phyloP scores from a whole-genome alignment of 2,113 vertebrate genomes.

The Spermophilus dauricus region DNA sequence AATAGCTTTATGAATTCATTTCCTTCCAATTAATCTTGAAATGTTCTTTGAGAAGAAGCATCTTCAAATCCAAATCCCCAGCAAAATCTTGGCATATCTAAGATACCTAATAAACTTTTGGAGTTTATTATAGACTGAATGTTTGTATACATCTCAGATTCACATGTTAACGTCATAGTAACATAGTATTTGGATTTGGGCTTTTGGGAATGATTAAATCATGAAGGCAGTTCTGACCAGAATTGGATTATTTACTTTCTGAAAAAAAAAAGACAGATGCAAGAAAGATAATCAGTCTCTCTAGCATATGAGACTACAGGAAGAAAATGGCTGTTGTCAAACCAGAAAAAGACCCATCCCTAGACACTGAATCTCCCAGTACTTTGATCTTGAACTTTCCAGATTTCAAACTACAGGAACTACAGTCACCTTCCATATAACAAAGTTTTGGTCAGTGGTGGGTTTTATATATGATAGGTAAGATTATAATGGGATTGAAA shows the following conservation, averaged over 20 bases:
- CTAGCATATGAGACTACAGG: not conserved
- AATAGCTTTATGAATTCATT: not conserved
- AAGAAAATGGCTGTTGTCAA: not conserved
- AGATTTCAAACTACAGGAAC: not conserved
- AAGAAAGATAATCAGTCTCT: not conserved
- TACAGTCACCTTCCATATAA: not conserved
- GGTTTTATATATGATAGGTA: not conserved
- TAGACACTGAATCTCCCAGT: not conserved
- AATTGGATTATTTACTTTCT: not conserved
- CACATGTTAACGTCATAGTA: not conserved
- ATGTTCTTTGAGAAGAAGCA: not conserved
- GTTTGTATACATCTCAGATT: not conserved
- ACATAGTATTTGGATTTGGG: not conserved
- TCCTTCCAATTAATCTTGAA: not conserved
- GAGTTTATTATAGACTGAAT: not conserved
- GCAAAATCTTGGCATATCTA: not conserved
- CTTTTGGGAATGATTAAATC: not conserved
- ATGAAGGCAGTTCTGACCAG: not conserved
- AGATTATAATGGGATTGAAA: not conserved
- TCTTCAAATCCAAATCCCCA: not conserved
- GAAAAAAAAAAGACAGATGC: too few species aligned
- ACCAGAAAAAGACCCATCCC: not conserved
- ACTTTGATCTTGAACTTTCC: not conserved
- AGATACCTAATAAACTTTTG: not conserved
- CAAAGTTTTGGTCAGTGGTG: too few species aligned